phyloP scores from a whole-genome alignment of 2,797 vertebrate species.

The Labroides dimidiatus region DNA sequence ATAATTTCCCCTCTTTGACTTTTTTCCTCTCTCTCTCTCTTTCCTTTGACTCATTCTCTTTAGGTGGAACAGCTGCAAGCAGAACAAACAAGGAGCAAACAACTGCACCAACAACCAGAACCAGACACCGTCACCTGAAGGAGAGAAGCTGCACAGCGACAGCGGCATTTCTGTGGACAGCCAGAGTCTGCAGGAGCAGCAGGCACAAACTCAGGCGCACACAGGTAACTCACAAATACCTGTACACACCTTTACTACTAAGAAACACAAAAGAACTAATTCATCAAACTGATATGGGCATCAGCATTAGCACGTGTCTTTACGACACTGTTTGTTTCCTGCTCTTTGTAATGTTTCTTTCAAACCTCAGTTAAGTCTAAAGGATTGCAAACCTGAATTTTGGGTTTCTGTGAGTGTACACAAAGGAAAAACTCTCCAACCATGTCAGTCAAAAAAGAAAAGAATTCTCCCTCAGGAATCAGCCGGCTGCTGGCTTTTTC shows the following conservation, averaged over 20 bases:
- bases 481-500: conserved; percentile 25
- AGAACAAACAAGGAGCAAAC: conserved; percentile 95
- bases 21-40: background rate
- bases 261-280: conserved; percentile 15
- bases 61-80: conserved; percentile 98
- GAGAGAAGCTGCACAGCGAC: conserved; percentile 97
- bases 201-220: conserved; percentile 86
- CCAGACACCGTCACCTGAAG: conserved; percentile 94
- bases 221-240: conserved; percentile 67
- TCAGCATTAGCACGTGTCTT: conserved; percentile 1
- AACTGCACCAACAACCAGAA: conserved; percentile 89
- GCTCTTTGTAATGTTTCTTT: background rate
- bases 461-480: conserved; percentile 34
- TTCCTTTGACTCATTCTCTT: background rate
- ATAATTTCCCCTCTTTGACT: background rate
- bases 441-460: conserved; percentile 21
- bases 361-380: background rate
- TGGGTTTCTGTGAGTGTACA: conserved; percentile 1
- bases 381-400: conserved; percentile 15
- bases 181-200: conserved; percentile 94
- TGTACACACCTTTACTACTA: background rate
- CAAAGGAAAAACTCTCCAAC: conserved; percentile 9
- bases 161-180: conserved; percentile 98
- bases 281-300: conserved; percentile 23
- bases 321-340: conserved; percentile 9